Evolutionary conservation across 2,113 vertebrate genomes (phyloP).

Genomic region (Pogonocichla stellata): DNA sequence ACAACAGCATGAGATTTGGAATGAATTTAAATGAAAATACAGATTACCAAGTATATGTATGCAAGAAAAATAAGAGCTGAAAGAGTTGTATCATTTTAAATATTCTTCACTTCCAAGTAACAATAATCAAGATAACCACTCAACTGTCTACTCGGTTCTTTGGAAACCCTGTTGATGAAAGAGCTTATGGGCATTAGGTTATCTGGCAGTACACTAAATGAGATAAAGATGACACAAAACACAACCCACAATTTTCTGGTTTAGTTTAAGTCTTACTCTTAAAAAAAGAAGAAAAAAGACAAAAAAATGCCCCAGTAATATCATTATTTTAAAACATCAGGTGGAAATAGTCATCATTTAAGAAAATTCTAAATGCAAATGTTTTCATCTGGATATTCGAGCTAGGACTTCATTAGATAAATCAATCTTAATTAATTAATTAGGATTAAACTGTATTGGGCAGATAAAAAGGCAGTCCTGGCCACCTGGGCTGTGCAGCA

Average conservation of each 20-base stretch:
- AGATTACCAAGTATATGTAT: background rate
- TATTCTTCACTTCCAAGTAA: background rate
- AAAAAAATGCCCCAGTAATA: background rate
- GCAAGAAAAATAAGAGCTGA: background rate
- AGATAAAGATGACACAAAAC: slow-evolving; percentile 12
- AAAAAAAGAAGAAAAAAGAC: background rate
- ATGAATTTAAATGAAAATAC: background rate
- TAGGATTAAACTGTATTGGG: background rate
- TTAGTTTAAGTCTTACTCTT: background rate
- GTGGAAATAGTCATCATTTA: background rate
- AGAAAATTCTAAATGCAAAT: background rate
- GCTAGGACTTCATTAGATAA: background rate
- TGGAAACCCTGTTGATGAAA: background rate
- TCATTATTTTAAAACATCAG: background rate
- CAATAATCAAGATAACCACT: background rate
- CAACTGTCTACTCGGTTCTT: background rate
- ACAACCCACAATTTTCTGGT: background rate
- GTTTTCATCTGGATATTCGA: background rate
- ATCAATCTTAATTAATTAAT: background rate
- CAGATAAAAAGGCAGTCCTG: background rate
- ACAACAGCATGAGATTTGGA: background rate
- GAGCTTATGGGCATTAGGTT: background rate
- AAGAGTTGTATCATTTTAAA: background rate
- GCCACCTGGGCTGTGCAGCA: background rate
- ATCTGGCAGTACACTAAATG: background rate